These are phyloP conservation scores for Haliclona indistincta DNA, from an alignment of 37 sponge, comb jelly and placozoan genomes.

Conservation along the genomic window DNA sequence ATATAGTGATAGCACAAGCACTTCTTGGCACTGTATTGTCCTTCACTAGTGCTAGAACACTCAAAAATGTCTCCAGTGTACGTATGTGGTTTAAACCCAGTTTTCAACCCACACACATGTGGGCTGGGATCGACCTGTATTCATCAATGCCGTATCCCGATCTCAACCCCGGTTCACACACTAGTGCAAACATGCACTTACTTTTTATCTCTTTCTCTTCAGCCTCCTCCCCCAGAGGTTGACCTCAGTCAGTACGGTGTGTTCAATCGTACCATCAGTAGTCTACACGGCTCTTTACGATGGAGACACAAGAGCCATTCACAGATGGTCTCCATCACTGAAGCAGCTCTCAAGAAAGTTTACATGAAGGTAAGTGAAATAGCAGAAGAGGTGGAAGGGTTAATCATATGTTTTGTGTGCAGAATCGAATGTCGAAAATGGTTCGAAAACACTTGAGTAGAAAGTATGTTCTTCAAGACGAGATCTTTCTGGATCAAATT, in stretches of 20 bases:
- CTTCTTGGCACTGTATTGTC: no score
- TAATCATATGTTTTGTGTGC: background rate
- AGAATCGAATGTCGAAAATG: conserved; percentile 71
- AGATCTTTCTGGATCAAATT: conserved; percentile 54
- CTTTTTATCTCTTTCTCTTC: background rate
- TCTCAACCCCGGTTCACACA: no score
- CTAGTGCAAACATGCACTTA: no score
- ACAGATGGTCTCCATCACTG: conserved; percentile 42
- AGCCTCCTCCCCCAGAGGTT: conserved; percentile 63
- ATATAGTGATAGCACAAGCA: no score
- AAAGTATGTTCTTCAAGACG: conserved; percentile 60
- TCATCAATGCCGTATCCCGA: no score
- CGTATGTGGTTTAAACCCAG: no score
- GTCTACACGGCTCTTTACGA: conserved; percentile 51
- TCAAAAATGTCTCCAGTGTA: no score
- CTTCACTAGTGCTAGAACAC: no score
- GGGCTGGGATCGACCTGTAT: no score
- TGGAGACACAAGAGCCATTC: conserved; percentile 30
- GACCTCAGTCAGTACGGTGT: conserved; percentile 49
- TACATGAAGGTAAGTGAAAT: conserved; percentile 44
- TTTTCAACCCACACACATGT: no score
- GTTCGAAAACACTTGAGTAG: conserved; percentile 46
- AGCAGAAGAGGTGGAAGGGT: background rate
- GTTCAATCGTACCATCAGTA: conserved; percentile 40
- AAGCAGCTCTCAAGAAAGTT: conserved; percentile 61